A percentile compares a stretch with the other conserved stretches of the same genome.
Evolutionary conservation across 2,113 vertebrate genomes (phyloP).

Genomic region (Anoplopoma fimbria): DNA sequence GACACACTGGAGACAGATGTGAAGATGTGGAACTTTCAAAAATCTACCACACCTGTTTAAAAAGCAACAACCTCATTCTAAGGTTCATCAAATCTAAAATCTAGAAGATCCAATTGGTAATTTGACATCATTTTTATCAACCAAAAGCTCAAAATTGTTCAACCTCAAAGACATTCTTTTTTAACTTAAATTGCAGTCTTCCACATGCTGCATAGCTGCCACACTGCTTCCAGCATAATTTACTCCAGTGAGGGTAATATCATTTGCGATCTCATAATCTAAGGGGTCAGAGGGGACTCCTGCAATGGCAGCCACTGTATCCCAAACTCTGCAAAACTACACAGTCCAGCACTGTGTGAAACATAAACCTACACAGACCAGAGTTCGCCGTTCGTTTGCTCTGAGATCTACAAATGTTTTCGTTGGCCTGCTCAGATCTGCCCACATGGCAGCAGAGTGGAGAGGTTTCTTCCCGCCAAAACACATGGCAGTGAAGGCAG

Average conservation of each 20-base stretch:
- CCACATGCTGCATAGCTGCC: no score
- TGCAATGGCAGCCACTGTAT: slow-evolving; percentile 1
- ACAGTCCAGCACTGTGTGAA: slow-evolving; percentile 28
- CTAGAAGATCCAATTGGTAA: neutral
- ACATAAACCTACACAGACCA: neutral
- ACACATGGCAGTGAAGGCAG: slow-evolving; percentile 2
- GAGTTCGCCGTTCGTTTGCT: slow-evolving; percentile 36
- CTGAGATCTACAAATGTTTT: slow-evolving; percentile 65
- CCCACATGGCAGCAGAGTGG: slow-evolving; percentile 25
- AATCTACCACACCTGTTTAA: no score
- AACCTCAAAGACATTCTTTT: no score
- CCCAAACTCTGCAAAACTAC: neutral
- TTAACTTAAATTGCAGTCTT: no score
- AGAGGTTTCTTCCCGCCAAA: slow-evolving; percentile 42
- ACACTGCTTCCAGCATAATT: neutral
- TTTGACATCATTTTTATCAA: neutral
- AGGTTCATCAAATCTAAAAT: neutral
- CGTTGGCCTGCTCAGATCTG: slow-evolving; percentile 62
- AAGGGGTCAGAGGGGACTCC: neutral
- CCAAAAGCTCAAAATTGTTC: neutral
- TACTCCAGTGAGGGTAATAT: neutral
- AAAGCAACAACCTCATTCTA: neutral
- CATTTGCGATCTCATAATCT: neutral
- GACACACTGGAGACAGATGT: slow-evolving; percentile 20
- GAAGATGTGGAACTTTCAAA: neutral